Percentiles rank a stretch among this genome's conserved stretches.
Evolutionary conservation across 2,113 vertebrate species (phyloP).

Genomic region (Mastomys coucha): DNA sequence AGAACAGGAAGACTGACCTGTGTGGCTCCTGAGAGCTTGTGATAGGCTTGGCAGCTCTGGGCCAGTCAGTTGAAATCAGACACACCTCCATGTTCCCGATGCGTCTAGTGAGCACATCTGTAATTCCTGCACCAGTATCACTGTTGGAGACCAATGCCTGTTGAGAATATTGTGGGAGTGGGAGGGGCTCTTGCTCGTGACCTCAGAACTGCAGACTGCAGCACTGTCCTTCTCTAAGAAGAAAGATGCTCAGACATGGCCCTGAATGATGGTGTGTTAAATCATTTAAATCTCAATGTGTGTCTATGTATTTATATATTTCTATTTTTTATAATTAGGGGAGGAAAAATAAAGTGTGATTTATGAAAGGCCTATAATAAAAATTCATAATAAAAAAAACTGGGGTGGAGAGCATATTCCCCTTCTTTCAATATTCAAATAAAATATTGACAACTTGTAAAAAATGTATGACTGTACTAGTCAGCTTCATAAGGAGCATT

Average conservation of each 20-base stretch:
- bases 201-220: neutral
- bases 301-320: constrained; percentile 59
- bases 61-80: neutral
- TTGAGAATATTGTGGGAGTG: rapidly evolving
- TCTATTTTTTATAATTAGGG: constrained; percentile 79
- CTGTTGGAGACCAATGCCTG: no score
- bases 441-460: no score
- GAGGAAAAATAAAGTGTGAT: constrained; percentile 10
- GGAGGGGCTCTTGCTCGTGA: neutral
- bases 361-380: constrained; percentile 43
- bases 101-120: no score
- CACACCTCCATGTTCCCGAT: neutral
- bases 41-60: rapidly evolving
- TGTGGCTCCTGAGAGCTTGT: neutral
- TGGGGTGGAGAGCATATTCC: no score
- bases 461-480: no score
- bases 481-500: no score
- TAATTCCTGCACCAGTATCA: no score
- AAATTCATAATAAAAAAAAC: constrained; percentile 67
- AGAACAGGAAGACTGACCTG: neutral
- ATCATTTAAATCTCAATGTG: neutral
- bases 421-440: no score
- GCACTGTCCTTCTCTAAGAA: neutral
- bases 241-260: neutral
- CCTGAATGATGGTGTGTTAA: neutral